phyloP scores from a whole-genome alignment of 2,888 invertebrate species.

The Drosophila mercatorum region DNA sequence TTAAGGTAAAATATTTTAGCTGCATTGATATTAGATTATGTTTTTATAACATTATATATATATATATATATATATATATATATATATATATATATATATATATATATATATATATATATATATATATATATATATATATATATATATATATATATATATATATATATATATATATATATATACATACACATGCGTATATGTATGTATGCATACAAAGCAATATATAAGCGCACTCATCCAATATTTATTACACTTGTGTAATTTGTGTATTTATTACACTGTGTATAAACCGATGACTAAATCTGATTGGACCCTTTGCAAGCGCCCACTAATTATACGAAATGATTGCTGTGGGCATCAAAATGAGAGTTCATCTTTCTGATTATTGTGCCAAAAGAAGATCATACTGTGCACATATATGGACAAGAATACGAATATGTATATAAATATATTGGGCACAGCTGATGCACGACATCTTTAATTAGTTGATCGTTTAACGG shows the following conservation, averaged over 20 bases:
- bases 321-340: conserved; percentile 22
- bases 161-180: too few species aligned
- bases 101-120: too few species aligned
- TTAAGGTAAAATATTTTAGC: too few species aligned
- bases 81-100: too few species aligned
- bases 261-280: too few species aligned
- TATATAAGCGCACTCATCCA: not conserved
- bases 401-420: not conserved
- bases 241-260: not conserved
- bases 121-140: too few species aligned
- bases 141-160: too few species aligned
- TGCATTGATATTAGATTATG: too few species aligned
- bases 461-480: conserved; percentile 49
- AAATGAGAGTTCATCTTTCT: conserved; percentile 26
- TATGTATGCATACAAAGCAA: too few species aligned
- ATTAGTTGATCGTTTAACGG: conserved; percentile 75
- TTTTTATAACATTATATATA: too few species aligned
- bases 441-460: conserved; percentile 15
- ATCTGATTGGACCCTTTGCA: conserved; percentile 11
- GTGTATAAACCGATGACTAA: conserved; percentile 25
- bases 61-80: too few species aligned
- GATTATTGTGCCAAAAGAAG: conserved; percentile 18
- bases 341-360: conserved; percentile 20
- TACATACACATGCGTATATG: too few species aligned
- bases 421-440: conserved; percentile 5